Evolutionary conservation across 2,113 vertebrate species (phyloP).

Genomic region (Misgurnus mizolepis): DNA sequence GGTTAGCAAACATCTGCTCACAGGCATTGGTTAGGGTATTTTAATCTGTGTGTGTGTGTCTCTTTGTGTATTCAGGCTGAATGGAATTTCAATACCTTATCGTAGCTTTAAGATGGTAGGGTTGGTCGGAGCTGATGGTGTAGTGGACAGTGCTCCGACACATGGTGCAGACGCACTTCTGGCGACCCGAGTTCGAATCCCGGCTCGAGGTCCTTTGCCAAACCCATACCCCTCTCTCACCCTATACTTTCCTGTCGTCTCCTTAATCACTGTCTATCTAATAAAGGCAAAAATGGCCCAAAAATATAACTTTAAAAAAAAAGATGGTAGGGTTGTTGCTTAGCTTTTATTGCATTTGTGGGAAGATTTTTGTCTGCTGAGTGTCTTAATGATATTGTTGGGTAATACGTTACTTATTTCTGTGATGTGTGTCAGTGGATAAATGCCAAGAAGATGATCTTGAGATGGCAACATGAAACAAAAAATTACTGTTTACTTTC

Average conservation of each 20-base stretch:
- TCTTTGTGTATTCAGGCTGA: neutral
- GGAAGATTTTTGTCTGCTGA: neutral
- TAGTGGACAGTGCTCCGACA: no score
- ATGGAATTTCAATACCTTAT: neutral
- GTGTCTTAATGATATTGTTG: slow-evolving; percentile 6
- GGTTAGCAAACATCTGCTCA: slow-evolving; percentile 50
- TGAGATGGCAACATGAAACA: no score
- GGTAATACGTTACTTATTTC: slow-evolving; percentile 34
- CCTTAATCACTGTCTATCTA: no score
- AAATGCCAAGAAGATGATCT: slow-evolving; percentile 42
- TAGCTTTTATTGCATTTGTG: neutral
- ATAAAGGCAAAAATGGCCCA: no score
- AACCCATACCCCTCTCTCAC: no score
- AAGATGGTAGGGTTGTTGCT: neutral
- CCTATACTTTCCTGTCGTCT: no score
- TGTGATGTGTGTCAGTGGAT: neutral
- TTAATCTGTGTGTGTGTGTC: neutral
- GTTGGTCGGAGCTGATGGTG: no score
- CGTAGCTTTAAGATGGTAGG: neutral
- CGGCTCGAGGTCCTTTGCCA: no score
- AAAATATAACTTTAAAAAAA: no score
- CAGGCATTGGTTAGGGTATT: slow-evolving; percentile 3
- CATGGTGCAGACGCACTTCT: no score
- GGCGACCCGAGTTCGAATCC: no score
- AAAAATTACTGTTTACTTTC: no score